Evolutionary conservation across 2,113 vertebrate species (phyloP), one percentile per base, ranked within the genome.

Genomic region (Sorex fumeus): DNA sequence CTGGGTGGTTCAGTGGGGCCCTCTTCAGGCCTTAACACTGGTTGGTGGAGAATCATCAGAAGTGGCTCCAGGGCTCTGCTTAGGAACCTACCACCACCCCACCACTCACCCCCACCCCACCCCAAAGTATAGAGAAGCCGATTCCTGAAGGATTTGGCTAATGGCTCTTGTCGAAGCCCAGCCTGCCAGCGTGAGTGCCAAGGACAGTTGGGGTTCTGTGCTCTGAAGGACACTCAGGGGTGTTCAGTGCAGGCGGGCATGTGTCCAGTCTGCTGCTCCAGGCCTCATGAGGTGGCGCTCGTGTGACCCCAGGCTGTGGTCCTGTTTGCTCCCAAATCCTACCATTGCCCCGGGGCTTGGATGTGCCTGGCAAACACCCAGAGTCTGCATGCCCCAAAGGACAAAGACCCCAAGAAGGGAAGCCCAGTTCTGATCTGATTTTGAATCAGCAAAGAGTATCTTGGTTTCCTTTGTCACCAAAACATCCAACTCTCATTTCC

Each of bases 401-500:
- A 19, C 15, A 66, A 75, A 85, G 34, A 75, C 32, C 69, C 1
- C 3, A 81, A 88, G 60, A 87, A 88, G 84, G 53, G n/a, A 91
- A 77, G 60, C 28, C 36, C 27, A 90, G 60, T n/a, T 60, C 70
- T 36, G 67, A 50, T 94, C 70, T 69, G 78, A 47, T 30, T 88
- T 74, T 91, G 75, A 90, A 60, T 93, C 45, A 32, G 74, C 50
- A 2, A 0, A 60, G 25, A 66, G 60, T 18, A 45, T 5, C 12
- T 0, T 78, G 23, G n/a, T 81, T 67, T 40, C 32, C 7, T 12
- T 25, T n/a, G n/a, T n/a, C 32, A 23, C 34, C 77, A 34, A 18
- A 87, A 18, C 64, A 32, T 0, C 0, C 30, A 1, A 5, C n/a
- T 85, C 80, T 93, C 71, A 70, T 80, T 93, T 96, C 88, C 89